phyloP scores from a whole-genome alignment of 23 tunicate species.

The Ciona savignyi region DNA sequence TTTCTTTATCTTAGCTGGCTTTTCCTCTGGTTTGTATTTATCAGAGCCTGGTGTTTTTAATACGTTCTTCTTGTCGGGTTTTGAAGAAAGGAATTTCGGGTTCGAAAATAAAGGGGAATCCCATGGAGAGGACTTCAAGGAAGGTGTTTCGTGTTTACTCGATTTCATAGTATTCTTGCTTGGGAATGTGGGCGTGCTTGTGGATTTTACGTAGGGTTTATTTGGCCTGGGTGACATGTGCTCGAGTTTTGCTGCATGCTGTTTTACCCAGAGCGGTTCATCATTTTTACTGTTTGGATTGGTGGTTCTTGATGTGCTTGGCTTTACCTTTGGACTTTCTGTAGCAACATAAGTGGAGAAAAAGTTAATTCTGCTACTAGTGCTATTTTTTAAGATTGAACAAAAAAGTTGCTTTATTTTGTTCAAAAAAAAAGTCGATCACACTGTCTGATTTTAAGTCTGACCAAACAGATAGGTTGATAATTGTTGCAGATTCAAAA shows the following conservation, averaged over 20 bases:
- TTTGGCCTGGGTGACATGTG: conserved; percentile 9
- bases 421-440: too few species aligned
- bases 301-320: not conserved
- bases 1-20: conserved; percentile 2
- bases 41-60: not conserved
- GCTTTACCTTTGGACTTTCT: not conserved
- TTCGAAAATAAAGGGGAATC: conserved; percentile 32
- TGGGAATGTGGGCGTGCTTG: not conserved
- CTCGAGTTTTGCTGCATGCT: conserved; percentile 42
- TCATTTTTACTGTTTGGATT: conserved; percentile 6
- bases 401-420: too few species aligned
- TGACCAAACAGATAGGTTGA: too few species aligned
- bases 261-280: conserved; percentile 55
- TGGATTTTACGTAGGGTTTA: not conserved
- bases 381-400: too few species aligned
- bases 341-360: not conserved
- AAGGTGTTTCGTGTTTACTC: not conserved
- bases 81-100: conserved; percentile 8
- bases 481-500: too few species aligned
- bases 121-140: conserved; percentile 9
- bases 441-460: too few species aligned
- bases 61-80: not conserved
- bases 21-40: not conserved
- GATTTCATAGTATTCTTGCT: not conserved
- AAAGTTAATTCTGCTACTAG: too few species aligned